A percentile compares a stretch with the other conserved stretches of the same genome.
phyloP scores from a whole-genome alignment of 2,113 vertebrate genomes.

The Oncorhynchus nerka region DNA sequence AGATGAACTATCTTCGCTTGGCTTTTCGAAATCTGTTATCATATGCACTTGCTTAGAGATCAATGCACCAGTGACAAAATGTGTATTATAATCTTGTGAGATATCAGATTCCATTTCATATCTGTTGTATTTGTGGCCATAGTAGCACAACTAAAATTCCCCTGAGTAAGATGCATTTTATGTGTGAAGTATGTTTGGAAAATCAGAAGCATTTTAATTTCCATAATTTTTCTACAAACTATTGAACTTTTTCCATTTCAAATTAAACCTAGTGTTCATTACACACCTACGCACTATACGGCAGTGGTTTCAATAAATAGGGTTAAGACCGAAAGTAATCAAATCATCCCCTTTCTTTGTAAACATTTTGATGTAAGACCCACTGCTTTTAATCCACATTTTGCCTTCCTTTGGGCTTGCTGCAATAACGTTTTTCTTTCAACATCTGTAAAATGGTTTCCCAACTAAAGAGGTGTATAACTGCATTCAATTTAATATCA shows the following conservation, averaged over 20 bases:
- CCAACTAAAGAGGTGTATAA: conserved; percentile 64
- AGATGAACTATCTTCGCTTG: conserved; percentile 24
- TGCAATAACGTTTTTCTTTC: conserved; percentile 80
- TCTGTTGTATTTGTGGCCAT: no score
- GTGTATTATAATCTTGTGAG: no score
- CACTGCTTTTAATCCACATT: conserved; percentile 75
- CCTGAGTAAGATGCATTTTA: neutral
- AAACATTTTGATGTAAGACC: conserved; percentile 48
- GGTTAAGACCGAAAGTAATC: neutral
- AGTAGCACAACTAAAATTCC: no score
- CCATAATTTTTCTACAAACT: conserved; percentile 32
- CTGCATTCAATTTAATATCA: conserved; percentile 47
- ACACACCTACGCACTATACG: conserved; percentile 15
- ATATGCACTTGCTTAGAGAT: conserved; percentile 20
- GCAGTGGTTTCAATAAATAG: conserved; percentile 1
- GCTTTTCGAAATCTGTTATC: conserved; percentile 9
- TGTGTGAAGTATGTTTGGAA: conserved; percentile 19
- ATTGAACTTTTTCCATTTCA: conserved; percentile 30
- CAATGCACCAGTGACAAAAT: neutral
- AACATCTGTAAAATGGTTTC: conserved; percentile 36
- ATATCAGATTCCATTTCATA: no score
- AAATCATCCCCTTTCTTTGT: conserved; percentile 53
- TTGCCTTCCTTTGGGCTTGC: conserved; percentile 86
- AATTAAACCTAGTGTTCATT: conserved; percentile 5
- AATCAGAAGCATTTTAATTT: conserved; percentile 24